These are phyloP conservation scores for Florisuga fusca DNA, from an alignment of 2,797 vertebrate species.

Conservation along the genomic window DNA sequence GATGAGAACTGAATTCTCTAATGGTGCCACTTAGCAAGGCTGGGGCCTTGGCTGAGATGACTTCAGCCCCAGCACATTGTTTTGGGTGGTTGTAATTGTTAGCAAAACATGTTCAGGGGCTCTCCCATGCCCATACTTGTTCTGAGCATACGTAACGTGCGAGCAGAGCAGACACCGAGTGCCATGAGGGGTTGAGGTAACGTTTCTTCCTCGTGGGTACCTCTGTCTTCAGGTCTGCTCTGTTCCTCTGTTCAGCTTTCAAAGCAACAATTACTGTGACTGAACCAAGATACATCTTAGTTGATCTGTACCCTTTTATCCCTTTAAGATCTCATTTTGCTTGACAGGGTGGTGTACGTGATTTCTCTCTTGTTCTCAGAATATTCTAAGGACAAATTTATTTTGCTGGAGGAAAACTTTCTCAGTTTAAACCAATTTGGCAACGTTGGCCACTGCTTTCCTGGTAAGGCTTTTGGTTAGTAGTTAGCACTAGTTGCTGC, in stretches of 20 bases:
- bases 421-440: neutral
- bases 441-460: neutral
- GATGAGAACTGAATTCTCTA: neutral
- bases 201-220: neutral
- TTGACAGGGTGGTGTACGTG: neutral
- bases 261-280: neutral
- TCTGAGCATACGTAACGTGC: neutral
- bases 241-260: neutral
- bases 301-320: neutral
- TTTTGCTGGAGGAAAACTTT: neutral
- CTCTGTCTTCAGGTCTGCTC: neutral
- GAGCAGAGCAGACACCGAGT: neutral
- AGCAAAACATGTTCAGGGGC: slow-evolving; percentile 14
- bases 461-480: neutral
- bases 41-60: neutral
- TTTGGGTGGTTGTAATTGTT: slow-evolving; percentile 51
- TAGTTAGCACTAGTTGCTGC: neutral
- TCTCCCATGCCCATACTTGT: slow-evolving; percentile 35
- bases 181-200: neutral
- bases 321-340: neutral
- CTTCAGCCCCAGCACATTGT: slow-evolving; percentile 5
- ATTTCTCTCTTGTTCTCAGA: neutral
- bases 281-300: neutral
- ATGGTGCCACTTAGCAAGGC: neutral
- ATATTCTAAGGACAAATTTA: neutral